Base-by-base conservation (phyloP, 2,888 invertebrate species). In the Himalopsyche japonica region DNA sequence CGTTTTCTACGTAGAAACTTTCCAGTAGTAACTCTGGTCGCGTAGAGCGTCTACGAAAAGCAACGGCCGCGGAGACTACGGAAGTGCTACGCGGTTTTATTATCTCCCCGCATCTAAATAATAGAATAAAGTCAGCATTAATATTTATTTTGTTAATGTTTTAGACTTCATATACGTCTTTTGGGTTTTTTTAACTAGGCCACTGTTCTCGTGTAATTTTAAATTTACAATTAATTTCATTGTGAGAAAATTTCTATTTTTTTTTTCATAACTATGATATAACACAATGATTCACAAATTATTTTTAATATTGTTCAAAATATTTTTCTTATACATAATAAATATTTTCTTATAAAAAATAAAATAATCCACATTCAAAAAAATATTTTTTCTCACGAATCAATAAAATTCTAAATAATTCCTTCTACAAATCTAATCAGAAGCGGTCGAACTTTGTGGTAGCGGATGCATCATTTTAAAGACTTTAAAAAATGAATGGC, bases 21-120 rank as follows among this genome's bases (percentile, higher is more conserved):
- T 80, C 20, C 80, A 34, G 81, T 37, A 70, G 49, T n/a, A 76
- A 76, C 32, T 32, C 43, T 32, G 18, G n/a, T 34, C 32, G 27
- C 37, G 79, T 47, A 79, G 79, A 27, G 79, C 32, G 49, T 78
- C 20, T 79, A 32, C 47, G 57, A 27, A 76, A 78, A 84, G 84
- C 78, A 81, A 84, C 81, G 84, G 77, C 76, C 76, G 37, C 77
- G 48, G 37, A 43, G 64, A 32, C 34, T 78, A 81, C 84, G 81
- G 84, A 84, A 84, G 81, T 77, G 80, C 81, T 81, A 81, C 84
- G 84, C 81, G 81, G 81, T 81, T 81, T 84, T 84, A 84, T 82
- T 84, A 84, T 84, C 82, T 70, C 57, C 78, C 57, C 81, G 82
- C 48, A 70, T 82, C 78, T 84, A 84, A 84, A 84, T 81, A 81